Conservation (phyloP, 2,113 vertebrate species). For the Cnemophilus loriae region DNA sequence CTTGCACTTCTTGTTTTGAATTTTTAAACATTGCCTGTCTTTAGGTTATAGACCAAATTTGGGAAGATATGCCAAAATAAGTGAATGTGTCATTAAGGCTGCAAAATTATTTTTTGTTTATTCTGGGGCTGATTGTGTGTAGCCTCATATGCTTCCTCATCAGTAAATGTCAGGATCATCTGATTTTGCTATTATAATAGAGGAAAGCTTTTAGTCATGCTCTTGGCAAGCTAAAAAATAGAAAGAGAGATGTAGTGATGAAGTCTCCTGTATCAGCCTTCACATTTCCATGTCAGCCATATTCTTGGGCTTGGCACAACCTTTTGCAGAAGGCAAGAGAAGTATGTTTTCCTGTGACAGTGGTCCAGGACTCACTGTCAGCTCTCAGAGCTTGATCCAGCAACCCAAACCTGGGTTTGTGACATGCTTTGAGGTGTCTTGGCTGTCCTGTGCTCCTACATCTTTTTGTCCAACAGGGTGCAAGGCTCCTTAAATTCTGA, state of each 20-base stretch:
- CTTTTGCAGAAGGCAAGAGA: neutral
- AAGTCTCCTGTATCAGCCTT: neutral
- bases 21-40: neutral
- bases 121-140: neutral
- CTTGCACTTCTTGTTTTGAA: neutral
- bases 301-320: neutral
- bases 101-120: neutral
- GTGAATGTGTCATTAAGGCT: neutral
- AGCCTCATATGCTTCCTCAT: neutral
- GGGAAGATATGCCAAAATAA: neutral
- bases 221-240: neutral
- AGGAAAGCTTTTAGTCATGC: neutral
- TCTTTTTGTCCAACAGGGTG: neutral
- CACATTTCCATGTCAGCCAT: neutral
- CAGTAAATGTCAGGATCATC: neutral
- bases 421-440: neutral
- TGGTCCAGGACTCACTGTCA: neutral
- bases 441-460: neutral
- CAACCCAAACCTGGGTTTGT: accelerated
- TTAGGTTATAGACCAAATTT: neutral
- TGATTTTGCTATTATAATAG: neutral
- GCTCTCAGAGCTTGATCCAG: neutral
- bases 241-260: neutral
- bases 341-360: neutral
- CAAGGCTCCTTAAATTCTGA: neutral